Percentiles rank a stretch among this genome's conserved stretches.
These are phyloP conservation scores for Drosophila melanosoma DNA, from an alignment of 2,888 invertebrate genomes.

Conservation along the genomic window DNA sequence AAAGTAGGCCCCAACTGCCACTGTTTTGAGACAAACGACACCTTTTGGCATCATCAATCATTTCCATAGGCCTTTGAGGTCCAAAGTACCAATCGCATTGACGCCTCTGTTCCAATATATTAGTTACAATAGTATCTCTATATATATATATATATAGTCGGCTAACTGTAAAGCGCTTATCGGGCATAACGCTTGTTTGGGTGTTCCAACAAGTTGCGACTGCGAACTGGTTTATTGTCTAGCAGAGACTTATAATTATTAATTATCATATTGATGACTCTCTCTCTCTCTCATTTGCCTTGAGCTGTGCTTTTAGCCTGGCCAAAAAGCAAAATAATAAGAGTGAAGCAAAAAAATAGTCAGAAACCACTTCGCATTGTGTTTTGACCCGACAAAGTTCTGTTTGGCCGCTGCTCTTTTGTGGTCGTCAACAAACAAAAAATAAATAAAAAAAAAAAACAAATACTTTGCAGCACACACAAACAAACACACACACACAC, in stretches of 20 bases:
- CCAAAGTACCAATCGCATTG: slow-evolving; percentile 37
- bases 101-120: slow-evolving; percentile 38
- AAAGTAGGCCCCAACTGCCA: slow-evolving; percentile 24
- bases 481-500: slow-evolving; percentile 22
- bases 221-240: slow-evolving; percentile 64
- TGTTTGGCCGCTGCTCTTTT: slow-evolving; percentile 58
- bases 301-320: slow-evolving; percentile 15
- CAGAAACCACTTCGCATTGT: slow-evolving; percentile 52
- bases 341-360: slow-evolving; percentile 6
- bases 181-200: slow-evolving; percentile 69
- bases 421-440: slow-evolving; percentile 60
- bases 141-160: slow-evolving; percentile 19
- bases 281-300: slow-evolving; percentile 42
- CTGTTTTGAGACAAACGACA: slow-evolving; percentile 25
- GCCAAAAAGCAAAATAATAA: slow-evolving; percentile 27
- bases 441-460: slow-evolving; percentile 44
- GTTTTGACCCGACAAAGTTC: slow-evolving; percentile 53
- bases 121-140: slow-evolving; percentile 5
- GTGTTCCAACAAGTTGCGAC: slow-evolving; percentile 65
- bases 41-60: slow-evolving; percentile 72
- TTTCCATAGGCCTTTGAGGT: slow-evolving; percentile 15
- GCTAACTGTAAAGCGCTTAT: slow-evolving; percentile 63
- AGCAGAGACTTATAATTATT: slow-evolving; percentile 64
- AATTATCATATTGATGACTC: slow-evolving; percentile 77
- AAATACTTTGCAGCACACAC: slow-evolving; percentile 26